These are phyloP conservation scores for Macrotrachela quadricornifera DNA, from an alignment of 1,140 invertebrate species.

Conservation along the genomic window DNA sequence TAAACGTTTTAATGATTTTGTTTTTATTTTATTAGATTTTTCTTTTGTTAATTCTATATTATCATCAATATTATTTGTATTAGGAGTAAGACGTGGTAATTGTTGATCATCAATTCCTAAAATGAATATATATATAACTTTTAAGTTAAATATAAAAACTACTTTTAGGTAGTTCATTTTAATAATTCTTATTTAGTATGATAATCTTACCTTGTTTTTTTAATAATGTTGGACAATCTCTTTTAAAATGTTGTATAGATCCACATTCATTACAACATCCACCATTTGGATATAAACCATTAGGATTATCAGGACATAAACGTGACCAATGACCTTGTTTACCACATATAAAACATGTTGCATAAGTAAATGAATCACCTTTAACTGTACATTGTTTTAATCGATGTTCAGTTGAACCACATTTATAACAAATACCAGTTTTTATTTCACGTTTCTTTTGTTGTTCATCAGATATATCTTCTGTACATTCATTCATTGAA, in stretches of 20 bases:
- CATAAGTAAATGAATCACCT: constrained; percentile 42
- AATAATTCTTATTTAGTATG: no score
- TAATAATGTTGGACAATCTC: constrained; percentile 45
- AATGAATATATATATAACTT: no score
- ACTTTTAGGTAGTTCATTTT: no score
- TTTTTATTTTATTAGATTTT: no score
- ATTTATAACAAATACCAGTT: constrained; percentile 31
- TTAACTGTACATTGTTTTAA: constrained; percentile 22
- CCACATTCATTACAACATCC: constrained; percentile 59
- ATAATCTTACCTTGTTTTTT: no score
- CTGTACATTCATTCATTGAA: constrained; percentile 52
- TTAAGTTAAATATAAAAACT: no score
- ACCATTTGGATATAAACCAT: constrained; percentile 60
- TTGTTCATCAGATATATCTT: constrained; percentile 11
- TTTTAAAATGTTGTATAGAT: constrained; percentile 58
- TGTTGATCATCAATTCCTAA: no score
- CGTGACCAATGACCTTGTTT: constrained; percentile 30
- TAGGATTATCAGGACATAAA: constrained; percentile 32
- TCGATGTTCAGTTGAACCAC: constrained; percentile 30
- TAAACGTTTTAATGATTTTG: no score
- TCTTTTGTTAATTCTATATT: no score
- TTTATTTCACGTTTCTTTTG: constrained; percentile 30
- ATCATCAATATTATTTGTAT: no score
- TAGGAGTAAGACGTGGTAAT: no score
- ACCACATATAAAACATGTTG: constrained; percentile 37